Base-by-base conservation (phyloP, 2,888 invertebrate genomes). In the Tetragonula carbonaria region DNA sequence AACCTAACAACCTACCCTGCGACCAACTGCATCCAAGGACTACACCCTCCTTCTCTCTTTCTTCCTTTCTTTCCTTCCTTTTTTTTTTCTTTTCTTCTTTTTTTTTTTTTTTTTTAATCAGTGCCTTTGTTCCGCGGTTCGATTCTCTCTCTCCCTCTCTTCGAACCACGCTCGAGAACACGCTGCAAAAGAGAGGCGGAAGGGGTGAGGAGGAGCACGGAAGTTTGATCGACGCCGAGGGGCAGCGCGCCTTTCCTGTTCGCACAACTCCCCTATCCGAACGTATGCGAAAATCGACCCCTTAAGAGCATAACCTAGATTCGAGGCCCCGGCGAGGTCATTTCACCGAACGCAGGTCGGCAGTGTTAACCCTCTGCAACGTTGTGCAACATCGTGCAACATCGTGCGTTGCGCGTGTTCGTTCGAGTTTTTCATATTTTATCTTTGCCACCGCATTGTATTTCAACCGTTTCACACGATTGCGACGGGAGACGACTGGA, bases 1-100 rank as follows among this genome's bases (percentile, higher is more conserved):
- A 92, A 91, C 91, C 91, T 90, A 92, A 92, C 91, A 91, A 90
- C 88, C 91, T 91, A 90, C 89, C 90, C 88, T 51, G 87, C 85
- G 75, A 88, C 85, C 88, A 85, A 89, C 89, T 87, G 76, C 88
- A 86, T 84, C 87, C 83, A 86, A 86, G 80, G 85, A 89, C 86
- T 90, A 88, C 86, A 85, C 78, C 88, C 87, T 80, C 80, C 21
- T 65, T 33, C 28, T 33, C 3, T n/a, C 21, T 57, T 11, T 57
- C 21, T n/a, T 3, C 6, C n/a, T 18, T 8, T n/a, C 80, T 67
- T 76, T 86, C 85, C 84, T 83, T 84, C 4, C 70, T 66, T 38
- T 68, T 78, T 78, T 74, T 85, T 87, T 87, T 87, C 84, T 38
- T 45, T 8, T 8, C 8, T 45, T 8, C 8, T 45, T 63, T 75